Percentiles rank a stretch among this genome's conserved stretches.
Evolutionary conservation across 2,888 invertebrate species (phyloP).

Genomic region (Drosophila ezoana): DNA sequence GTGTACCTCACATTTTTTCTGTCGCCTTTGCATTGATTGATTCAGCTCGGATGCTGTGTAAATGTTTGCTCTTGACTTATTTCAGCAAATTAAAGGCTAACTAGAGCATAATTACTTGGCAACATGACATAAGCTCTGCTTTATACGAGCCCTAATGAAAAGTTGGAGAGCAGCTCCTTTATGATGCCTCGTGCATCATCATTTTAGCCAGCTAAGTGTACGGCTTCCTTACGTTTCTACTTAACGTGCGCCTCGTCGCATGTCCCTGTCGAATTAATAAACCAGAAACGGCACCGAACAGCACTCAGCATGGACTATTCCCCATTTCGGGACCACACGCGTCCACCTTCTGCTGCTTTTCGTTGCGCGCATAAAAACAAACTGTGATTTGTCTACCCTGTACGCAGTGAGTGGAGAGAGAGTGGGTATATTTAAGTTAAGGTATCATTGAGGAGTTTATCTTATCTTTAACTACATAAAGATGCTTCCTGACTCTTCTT

Average conservation of each 20-base stretch:
- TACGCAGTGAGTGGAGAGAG: background rate
- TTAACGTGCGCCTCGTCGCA: slow-evolving; percentile 68
- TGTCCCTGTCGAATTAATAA: slow-evolving; percentile 71
- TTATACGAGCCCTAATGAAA: background rate
- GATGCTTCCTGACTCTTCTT: too few relatives aligned
- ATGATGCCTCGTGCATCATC: slow-evolving; percentile 24
- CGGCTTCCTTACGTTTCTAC: slow-evolving; percentile 34
- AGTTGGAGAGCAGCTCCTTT: slow-evolving; percentile 4
- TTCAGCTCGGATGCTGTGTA: slow-evolving; percentile 20
- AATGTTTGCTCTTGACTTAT: slow-evolving; percentile 58
- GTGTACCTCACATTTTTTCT: slow-evolving; percentile 34
- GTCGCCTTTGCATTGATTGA: slow-evolving; percentile 48
- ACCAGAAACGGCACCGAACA: slow-evolving; percentile 50
- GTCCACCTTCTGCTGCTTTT: slow-evolving; percentile 11
- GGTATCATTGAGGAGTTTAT: too few relatives aligned
- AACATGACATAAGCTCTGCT: slow-evolving; percentile 27
- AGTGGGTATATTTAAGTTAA: background rate
- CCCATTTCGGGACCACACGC: slow-evolving; percentile 9
- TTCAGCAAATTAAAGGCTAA: slow-evolving; percentile 32
- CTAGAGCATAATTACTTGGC: slow-evolving; percentile 41
- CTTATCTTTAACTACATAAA: too few relatives aligned
- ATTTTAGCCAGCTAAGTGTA: slow-evolving; percentile 44
- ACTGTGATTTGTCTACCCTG: slow-evolving; percentile 64
- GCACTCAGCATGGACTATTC: slow-evolving; percentile 36
- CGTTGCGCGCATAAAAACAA: slow-evolving; percentile 63